Conservation (phyloP, 1,140 invertebrate species). For the Musca vetustissima region DNA sequence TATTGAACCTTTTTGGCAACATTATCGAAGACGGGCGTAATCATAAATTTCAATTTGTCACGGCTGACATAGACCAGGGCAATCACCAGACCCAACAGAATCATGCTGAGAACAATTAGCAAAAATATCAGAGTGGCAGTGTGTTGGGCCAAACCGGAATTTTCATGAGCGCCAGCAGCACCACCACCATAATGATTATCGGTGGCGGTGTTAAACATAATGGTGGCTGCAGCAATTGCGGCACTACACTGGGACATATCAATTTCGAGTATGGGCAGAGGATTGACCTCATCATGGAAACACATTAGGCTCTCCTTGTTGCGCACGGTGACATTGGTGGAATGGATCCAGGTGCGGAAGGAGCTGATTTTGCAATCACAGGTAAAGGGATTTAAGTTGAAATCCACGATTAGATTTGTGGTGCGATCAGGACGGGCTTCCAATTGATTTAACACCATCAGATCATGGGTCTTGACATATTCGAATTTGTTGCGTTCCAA, state of each 20-base stretch:
- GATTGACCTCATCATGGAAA: slow-evolving; percentile 44
- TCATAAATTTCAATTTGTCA: slow-evolving; percentile 60
- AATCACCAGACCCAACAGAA: slow-evolving; percentile 60
- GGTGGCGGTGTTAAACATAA: slow-evolving; percentile 41
- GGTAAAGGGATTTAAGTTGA: slow-evolving; percentile 68
- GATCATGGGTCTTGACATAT: slow-evolving; percentile 61
- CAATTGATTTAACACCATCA: slow-evolving; percentile 63
- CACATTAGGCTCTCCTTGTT: slow-evolving; percentile 63
- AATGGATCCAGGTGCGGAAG: slow-evolving; percentile 67
- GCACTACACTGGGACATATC: slow-evolving; percentile 51
- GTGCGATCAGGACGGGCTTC: slow-evolving; percentile 57
- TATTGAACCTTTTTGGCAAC: slow-evolving; percentile 73
- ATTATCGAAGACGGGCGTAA: slow-evolving; percentile 66
- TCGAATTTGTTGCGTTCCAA: slow-evolving; percentile 70
- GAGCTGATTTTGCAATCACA: slow-evolving; percentile 67
- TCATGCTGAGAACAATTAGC: slow-evolving; percentile 61
- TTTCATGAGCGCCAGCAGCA: slow-evolving; percentile 39
- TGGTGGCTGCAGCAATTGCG: slow-evolving; percentile 43
- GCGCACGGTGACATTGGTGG: slow-evolving; percentile 64
- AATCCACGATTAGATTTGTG: slow-evolving; percentile 65
- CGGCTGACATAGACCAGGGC: slow-evolving; percentile 65
- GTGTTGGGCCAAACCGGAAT: slow-evolving; percentile 47
- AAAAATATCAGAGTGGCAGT: slow-evolving; percentile 60
- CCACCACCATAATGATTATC: slow-evolving; percentile 30
- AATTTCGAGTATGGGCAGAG: slow-evolving; percentile 53